A percentile compares a stretch with the other conserved stretches of the same genome.
These are phyloP conservation scores for Neodiprion lecontei DNA, from an alignment of 1,140 invertebrate genomes.

Conservation along the genomic window DNA sequence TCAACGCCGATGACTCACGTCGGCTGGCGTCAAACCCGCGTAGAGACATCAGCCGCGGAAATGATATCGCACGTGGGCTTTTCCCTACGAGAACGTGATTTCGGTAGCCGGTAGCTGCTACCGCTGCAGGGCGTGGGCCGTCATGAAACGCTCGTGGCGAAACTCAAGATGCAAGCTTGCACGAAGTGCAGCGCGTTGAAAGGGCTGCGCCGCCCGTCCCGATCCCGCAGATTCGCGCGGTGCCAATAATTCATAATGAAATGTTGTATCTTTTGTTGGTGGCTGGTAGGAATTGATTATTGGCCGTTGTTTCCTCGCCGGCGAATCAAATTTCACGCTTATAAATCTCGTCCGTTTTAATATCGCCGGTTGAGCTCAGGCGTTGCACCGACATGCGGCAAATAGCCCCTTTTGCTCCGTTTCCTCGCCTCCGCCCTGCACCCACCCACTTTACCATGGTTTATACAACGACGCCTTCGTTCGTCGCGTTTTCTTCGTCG, in stretches of 20 bases:
- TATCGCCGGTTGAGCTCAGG: conserved; percentile 27
- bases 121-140: too few relatives aligned
- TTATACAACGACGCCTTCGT: not conserved
- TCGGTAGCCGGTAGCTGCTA: too few relatives aligned
- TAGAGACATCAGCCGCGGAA: too few relatives aligned
- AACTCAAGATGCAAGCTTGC: not conserved
- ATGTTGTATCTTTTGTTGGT: conserved; percentile 31
- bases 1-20: too few relatives aligned
- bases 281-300: conserved; percentile 37
- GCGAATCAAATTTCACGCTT: conserved; percentile 44
- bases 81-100: too few relatives aligned
- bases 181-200: not conserved
- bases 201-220: not conserved
- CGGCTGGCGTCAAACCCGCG: too few relatives aligned
- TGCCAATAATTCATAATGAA: conserved; percentile 34
- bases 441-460: not conserved
- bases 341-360: conserved; percentile 41
- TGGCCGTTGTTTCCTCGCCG: conserved; percentile 33
- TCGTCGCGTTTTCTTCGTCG: not conserved
- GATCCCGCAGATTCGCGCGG: not conserved
- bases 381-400: conserved; percentile 26
- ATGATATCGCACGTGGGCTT: too few relatives aligned
- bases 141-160: not conserved
- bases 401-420: conserved; percentile 28
- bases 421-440: not conserved